Conservation (phyloP, 2,797 vertebrate species). For the Neosilurus mollespiculum region DNA sequence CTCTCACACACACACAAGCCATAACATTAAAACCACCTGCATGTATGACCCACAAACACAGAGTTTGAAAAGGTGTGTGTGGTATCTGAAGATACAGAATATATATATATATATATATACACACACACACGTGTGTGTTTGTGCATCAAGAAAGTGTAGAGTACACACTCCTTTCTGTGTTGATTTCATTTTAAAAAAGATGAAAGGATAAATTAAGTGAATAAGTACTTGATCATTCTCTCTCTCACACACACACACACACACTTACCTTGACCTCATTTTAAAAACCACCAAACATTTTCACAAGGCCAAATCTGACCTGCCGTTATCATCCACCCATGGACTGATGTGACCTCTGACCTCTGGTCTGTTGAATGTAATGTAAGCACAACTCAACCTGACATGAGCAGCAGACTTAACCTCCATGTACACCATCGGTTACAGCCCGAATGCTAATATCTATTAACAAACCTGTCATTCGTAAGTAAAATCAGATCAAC, state of each 20-base stretch:
- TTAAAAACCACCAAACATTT: neutral
- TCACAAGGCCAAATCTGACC: neutral
- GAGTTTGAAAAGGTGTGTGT: too few species aligned
- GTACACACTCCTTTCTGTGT: neutral
- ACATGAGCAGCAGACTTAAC: neutral
- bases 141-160: neutral
- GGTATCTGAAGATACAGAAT: neutral
- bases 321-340: neutral
- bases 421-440: neutral
- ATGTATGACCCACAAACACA: too few species aligned
- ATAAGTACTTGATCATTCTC: neutral
- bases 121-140: too few species aligned
- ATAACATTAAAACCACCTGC: too few species aligned
- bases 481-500: too few species aligned
- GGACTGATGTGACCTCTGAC: conserved; percentile 13
- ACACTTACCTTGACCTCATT: neutral
- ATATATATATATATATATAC: neutral
- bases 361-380: neutral
- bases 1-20: neutral
- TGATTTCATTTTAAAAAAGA: neutral
- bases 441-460: neutral
- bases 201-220: neutral
- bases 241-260: too few species aligned
- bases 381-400: neutral
- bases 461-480: neutral